Conservation (phyloP, 2,888 invertebrate genomes). For the Elysia crispata region DNA sequence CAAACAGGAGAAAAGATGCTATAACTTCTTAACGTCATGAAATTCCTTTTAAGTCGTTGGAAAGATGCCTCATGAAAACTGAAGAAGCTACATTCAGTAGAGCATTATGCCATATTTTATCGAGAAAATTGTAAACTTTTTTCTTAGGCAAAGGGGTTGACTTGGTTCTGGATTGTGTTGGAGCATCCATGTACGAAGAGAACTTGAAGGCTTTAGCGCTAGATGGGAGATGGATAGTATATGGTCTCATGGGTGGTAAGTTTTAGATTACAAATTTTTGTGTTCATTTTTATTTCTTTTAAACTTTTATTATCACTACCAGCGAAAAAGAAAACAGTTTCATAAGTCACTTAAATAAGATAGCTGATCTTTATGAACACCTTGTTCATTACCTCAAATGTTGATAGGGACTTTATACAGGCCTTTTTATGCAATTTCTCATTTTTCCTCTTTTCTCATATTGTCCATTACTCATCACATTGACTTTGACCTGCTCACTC, state of each 20-base stretch:
- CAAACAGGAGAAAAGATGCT: no score
- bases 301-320: not conserved
- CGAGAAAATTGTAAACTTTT: not conserved
- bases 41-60: no score
- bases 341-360: not conserved
- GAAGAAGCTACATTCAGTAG: no score
- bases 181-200: constrained; percentile 75
- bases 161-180: constrained; percentile 77
- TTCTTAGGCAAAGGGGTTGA: constrained; percentile 72
- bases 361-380: no score
- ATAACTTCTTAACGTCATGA: no score
- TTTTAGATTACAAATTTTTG: not conserved
- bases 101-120: no score
- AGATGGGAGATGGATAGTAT: constrained; percentile 77
- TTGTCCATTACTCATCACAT: no score
- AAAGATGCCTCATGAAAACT: no score
- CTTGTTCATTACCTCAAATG: not conserved
- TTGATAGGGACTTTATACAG: no score
- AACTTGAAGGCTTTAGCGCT: constrained; percentile 70
- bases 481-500: no score
- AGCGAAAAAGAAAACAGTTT: not conserved
- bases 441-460: no score
- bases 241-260: constrained; percentile 74
- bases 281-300: not conserved
- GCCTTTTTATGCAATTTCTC: no score